Conservation (phyloP, 1,140 invertebrate genomes). For the Drosophila sechellia region DNA sequence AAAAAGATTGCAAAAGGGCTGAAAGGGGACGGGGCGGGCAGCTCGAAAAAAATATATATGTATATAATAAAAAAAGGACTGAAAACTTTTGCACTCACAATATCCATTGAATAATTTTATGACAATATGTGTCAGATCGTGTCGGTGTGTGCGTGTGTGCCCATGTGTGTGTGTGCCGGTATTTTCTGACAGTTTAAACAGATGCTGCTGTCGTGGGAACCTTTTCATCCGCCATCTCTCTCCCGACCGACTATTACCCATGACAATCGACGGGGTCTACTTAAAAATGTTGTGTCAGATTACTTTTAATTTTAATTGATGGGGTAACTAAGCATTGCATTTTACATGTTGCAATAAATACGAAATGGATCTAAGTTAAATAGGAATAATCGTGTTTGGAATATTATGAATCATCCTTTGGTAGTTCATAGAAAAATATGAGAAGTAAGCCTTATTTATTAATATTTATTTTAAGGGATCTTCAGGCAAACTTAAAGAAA, state of each 20-base stretch:
- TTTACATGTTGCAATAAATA: no score
- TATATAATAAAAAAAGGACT: constrained; percentile 64
- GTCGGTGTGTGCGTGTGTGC: constrained; percentile 26
- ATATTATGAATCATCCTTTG: not conserved
- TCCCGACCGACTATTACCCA: constrained; percentile 8
- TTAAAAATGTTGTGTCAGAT: not conserved
- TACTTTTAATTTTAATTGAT: constrained; percentile 2
- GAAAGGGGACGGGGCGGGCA: constrained; percentile 14
- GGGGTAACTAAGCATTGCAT: not conserved
- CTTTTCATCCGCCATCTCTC: not conserved
- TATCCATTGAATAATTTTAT: constrained; percentile 84
- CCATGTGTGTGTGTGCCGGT: constrained; percentile 30
- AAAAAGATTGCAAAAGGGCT: constrained; percentile 80
- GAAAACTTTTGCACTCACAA: constrained; percentile 73
- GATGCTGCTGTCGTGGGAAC: constrained; percentile 51
- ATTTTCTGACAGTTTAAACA: constrained; percentile 81
- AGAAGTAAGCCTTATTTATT: no score
- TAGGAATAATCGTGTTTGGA: no score
- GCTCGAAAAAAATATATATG: constrained; percentile 3
- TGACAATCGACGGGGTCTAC: not conserved
- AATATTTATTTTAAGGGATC: no score
- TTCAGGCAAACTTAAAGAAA: no score
- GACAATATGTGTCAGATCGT: constrained; percentile 83
- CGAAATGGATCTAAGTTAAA: no score
- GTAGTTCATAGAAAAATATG: no score